Conservation (phyloP, 2,888 invertebrate species). For the Troglohyphantes excavatus region DNA sequence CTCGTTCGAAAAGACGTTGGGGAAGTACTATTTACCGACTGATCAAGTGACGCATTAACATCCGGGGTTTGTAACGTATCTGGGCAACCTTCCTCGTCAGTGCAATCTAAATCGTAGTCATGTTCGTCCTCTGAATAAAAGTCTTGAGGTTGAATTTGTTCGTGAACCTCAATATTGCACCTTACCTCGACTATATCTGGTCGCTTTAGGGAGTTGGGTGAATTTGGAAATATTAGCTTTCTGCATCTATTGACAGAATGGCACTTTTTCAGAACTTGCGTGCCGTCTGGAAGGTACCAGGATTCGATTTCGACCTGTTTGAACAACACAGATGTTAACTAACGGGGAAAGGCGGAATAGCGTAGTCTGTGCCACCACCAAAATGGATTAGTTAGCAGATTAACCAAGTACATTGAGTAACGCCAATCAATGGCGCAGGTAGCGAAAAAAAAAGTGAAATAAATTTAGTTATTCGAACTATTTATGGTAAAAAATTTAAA, state of each 20-base stretch:
- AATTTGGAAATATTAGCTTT: slow-evolving; percentile 51
- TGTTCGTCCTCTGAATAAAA: not conserved
- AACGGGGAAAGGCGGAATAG: not conserved
- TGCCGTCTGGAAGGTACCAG: slow-evolving; percentile 71
- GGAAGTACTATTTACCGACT: not conserved
- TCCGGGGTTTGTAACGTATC: not conserved
- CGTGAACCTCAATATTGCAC: slow-evolving; percentile 75
- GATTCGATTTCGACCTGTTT: slow-evolving; percentile 68
- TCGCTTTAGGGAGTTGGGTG: not conserved
- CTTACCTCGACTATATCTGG: slow-evolving; percentile 68
- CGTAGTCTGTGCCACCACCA: slow-evolving; percentile 31
- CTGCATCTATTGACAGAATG: slow-evolving; percentile 68
- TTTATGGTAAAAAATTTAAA: no score
- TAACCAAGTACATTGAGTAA: no score
- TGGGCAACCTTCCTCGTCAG: not conserved
- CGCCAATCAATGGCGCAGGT: no score
- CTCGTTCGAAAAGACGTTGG: not conserved
- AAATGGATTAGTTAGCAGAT: slow-evolving; percentile 32
- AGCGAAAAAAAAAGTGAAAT: no score
- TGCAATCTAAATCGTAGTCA: slow-evolving; percentile 3
- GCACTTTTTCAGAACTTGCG: slow-evolving; percentile 71
- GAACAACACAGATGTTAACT: slow-evolving; percentile 46
- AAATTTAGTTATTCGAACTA: no score
- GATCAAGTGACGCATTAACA: not conserved
- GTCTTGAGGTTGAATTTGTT: slow-evolving; percentile 24